A percentile compares a stretch with the other conserved stretches of the same genome.
Evolutionary conservation across 2,888 invertebrate species (phyloP).

Genomic region (Sinodicranocentrus sp.): DNA sequence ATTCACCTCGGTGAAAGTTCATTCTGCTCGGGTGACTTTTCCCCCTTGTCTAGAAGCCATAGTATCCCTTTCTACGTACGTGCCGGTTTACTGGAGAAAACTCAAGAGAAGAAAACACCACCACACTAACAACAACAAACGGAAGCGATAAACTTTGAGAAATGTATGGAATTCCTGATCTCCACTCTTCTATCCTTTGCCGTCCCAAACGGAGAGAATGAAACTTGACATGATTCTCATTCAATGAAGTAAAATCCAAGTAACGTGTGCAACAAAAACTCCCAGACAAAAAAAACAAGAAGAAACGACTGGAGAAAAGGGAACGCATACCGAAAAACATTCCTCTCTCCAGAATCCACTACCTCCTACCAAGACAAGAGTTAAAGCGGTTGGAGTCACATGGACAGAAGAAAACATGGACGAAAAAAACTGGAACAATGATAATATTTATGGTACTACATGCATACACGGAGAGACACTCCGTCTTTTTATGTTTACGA

Average conservation of each 20-base stretch:
- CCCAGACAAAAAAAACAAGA: too few species aligned
- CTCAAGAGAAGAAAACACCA: neutral
- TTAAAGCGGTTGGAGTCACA: too few species aligned
- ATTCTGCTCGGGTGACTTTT: conserved; percentile 29
- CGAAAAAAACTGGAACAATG: neutral
- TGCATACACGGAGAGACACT: too few species aligned
- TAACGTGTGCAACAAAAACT: too few species aligned
- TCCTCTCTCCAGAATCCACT: too few species aligned
- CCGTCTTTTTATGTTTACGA: neutral
- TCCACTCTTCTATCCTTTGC: neutral
- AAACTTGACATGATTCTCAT: conserved; percentile 32
- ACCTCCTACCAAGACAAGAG: too few species aligned
- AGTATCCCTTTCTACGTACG: neutral
- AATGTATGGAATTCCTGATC: conserved; percentile 14
- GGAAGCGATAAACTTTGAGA: conserved; percentile 28
- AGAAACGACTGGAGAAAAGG: too few species aligned
- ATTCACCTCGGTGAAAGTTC: conserved; percentile 27
- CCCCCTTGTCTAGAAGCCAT: too few species aligned
- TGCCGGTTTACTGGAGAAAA: neutral
- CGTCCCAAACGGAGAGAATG: conserved; percentile 6
- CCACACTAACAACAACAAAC: conserved; percentile 8
- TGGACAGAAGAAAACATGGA: too few species aligned
- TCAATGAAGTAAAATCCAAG: neutral
- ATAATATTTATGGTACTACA: neutral
- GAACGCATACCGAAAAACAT: neutral